These are phyloP conservation scores for Trichogramma pretiosum DNA, from an alignment of 1,140 invertebrate species.

Conservation along the genomic window DNA sequence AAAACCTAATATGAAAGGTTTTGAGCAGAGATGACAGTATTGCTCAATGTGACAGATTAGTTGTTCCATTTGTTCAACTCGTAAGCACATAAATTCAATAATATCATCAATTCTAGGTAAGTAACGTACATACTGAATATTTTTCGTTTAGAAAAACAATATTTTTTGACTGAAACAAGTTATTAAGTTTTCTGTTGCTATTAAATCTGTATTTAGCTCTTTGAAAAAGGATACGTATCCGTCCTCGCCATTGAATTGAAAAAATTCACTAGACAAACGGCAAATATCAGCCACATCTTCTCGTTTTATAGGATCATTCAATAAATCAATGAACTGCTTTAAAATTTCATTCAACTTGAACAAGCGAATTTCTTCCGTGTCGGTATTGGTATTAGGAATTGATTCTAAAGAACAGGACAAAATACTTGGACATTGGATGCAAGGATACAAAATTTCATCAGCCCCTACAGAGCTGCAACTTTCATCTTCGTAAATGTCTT, in stretches of 20 bases:
- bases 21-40: too few relatives aligned
- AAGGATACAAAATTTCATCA: neutral
- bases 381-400: neutral
- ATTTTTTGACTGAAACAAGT: too few relatives aligned
- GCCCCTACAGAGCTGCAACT: neutral
- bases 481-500: conserved; percentile 1
- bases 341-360: conserved; percentile 6
- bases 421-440: conserved; percentile 1
- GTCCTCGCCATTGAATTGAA: conserved; percentile 4
- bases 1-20: too few relatives aligned
- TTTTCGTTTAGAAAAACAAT: too few relatives aligned
- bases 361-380: conserved; percentile 1
- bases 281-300: neutral
- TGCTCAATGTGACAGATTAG: too few relatives aligned
- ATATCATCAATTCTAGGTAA: too few relatives aligned
- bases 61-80: too few relatives aligned
- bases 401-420: conserved; percentile 2
- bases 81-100: too few relatives aligned
- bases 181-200: too few relatives aligned
- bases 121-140: too few relatives aligned
- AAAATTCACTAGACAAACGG: neutral
- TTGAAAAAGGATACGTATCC: conserved; percentile 40
- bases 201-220: too few relatives aligned
- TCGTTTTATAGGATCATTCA: conserved; percentile 1
- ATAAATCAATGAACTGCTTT: conserved; percentile 6